A percentile compares a stretch with the other conserved stretches of the same genome.
phyloP scores from a whole-genome alignment of 1,140 invertebrate species.

The Leptinotarsa texana region DNA sequence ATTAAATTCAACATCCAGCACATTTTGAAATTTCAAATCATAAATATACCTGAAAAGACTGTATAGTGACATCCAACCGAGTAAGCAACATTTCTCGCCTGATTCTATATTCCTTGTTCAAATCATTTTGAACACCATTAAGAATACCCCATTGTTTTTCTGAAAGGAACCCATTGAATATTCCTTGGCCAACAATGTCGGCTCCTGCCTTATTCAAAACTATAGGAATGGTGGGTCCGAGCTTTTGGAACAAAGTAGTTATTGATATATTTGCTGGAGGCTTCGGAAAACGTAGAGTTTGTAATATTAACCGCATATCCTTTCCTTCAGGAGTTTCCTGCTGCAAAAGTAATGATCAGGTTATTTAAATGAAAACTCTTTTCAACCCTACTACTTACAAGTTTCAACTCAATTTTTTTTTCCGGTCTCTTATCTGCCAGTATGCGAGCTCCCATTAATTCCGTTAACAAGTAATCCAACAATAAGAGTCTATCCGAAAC shows the following conservation, averaged over 20 bases:
- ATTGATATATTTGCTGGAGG: slow-evolving; percentile 81
- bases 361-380: neutral
- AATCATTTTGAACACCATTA: slow-evolving; percentile 68
- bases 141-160: slow-evolving; percentile 83
- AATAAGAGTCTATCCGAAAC: slow-evolving; percentile 68
- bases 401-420: slow-evolving; percentile 58
- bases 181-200: slow-evolving; percentile 69
- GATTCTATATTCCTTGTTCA: slow-evolving; percentile 81
- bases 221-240: slow-evolving; percentile 75
- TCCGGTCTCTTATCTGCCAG: slow-evolving; percentile 67
- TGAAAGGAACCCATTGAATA: slow-evolving; percentile 74
- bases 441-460: slow-evolving; percentile 82
- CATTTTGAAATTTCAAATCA: neutral
- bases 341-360: slow-evolving; percentile 56
- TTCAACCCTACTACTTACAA: slow-evolving; percentile 49
- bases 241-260: slow-evolving; percentile 76
- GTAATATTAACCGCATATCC: slow-evolving; percentile 75
- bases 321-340: slow-evolving; percentile 79
- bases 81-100: slow-evolving; percentile 87
- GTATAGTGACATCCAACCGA: slow-evolving; percentile 90
- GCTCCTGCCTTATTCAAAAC: slow-evolving; percentile 65
- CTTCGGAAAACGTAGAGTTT: slow-evolving; percentile 79
- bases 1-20: slow-evolving; percentile 3
- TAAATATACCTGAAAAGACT: slow-evolving; percentile 76
- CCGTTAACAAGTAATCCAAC: slow-evolving; percentile 78